These are phyloP conservation scores for Yponomeuta malinellus DNA, from an alignment of 2,888 invertebrate species.

Conservation along the genomic window DNA sequence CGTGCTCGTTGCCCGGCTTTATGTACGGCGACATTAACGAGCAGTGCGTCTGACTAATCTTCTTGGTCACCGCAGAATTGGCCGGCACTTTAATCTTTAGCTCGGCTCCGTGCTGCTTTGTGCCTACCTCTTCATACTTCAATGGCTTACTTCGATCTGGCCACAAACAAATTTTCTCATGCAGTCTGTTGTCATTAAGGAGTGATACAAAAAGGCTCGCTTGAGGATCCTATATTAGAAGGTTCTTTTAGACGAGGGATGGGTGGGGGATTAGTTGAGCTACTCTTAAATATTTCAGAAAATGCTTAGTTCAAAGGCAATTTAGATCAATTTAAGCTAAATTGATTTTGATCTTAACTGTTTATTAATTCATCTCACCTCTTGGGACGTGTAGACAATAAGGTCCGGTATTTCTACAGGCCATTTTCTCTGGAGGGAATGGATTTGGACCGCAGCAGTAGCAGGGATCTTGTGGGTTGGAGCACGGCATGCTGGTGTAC, in stretches of 20 bases:
- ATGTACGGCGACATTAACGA: constrained; percentile 52
- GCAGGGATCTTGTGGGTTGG: constrained; percentile 50
- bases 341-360: background rate
- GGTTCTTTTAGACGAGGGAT: background rate
- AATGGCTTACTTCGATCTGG: constrained; percentile 57
- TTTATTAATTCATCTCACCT: constrained; percentile 38
- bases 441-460: constrained; percentile 56
- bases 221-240: background rate
- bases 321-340: background rate
- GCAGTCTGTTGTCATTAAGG: constrained; percentile 25
- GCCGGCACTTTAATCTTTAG: constrained; percentile 67
- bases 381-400: constrained; percentile 67
- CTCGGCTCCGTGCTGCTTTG: constrained; percentile 59
- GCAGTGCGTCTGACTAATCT: constrained; percentile 65
- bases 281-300: background rate
- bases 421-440: constrained; percentile 41
- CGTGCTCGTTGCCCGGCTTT: constrained; percentile 21
- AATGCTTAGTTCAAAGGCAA: background rate
- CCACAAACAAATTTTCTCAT: constrained; percentile 58
- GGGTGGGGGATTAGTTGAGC: background rate
- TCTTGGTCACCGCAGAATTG: constrained; percentile 56
- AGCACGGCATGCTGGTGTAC: constrained; percentile 55
- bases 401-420: constrained; percentile 58
- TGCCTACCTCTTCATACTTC: constrained; percentile 67
- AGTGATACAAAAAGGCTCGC: background rate